Percentiles rank a stretch among this genome's conserved stretches.
Evolutionary conservation across 2,888 invertebrate genomes (phyloP).

Genomic region (Cacoxenus indagator): DNA sequence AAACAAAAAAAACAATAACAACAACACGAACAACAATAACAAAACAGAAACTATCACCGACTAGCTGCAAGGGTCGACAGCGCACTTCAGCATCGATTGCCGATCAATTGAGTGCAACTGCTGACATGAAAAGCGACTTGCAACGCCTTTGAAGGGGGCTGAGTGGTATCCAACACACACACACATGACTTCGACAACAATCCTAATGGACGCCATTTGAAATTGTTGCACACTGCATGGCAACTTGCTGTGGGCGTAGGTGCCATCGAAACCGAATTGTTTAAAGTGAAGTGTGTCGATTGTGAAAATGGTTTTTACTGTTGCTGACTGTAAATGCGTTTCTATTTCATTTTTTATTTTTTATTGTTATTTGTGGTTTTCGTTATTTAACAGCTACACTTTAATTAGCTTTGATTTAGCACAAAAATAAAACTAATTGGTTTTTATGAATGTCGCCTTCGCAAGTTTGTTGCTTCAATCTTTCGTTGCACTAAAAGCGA

Average conservation of each 20-base stretch:
- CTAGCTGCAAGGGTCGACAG: background rate
- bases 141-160: background rate
- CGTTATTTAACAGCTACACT: background rate
- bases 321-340: conserved; percentile 30
- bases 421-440: conserved; percentile 35
- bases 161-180: background rate
- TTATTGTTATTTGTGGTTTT: background rate
- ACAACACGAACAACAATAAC: background rate
- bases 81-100: background rate
- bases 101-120: conserved; percentile 12
- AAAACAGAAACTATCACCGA: background rate
- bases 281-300: conserved; percentile 28
- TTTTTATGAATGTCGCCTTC: conserved; percentile 27
- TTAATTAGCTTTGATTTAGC: conserved; percentile 13
- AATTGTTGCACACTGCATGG: conserved; percentile 52
- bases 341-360: conserved; percentile 17
- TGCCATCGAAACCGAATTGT: conserved; percentile 34
- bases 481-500: conserved; percentile 33
- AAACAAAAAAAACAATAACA: background rate
- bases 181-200: background rate
- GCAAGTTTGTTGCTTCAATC: conserved; percentile 53
- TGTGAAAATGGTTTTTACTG: background rate
- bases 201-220: conserved; percentile 52
- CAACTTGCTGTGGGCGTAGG: conserved; percentile 43
- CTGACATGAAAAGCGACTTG: background rate